phyloP scores from a whole-genome alignment of 2,797 vertebrate genomes.

The Lerista edwardsae region DNA sequence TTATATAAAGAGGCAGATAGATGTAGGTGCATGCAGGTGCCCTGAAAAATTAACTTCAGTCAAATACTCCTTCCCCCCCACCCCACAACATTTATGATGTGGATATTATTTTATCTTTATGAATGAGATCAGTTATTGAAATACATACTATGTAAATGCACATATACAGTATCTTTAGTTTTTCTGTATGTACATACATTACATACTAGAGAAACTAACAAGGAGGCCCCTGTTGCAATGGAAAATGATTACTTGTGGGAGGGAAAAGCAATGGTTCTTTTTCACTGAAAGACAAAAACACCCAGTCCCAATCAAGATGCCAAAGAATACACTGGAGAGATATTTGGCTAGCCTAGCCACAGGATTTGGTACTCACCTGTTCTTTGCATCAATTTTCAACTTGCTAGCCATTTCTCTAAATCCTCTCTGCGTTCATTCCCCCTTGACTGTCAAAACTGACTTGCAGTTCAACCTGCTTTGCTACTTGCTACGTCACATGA shows the following conservation, averaged over 20 bases:
- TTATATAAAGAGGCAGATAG: background rate
- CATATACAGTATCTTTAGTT: too few relatives aligned
- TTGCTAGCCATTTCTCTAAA: conserved; percentile 12
- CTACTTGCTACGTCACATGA: conserved; percentile 48
- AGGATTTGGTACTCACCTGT: conserved; percentile 56
- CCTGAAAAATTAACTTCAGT: background rate
- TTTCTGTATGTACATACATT: background rate
- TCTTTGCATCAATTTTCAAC: conserved; percentile 51
- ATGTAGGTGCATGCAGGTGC: background rate
- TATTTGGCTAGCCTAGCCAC: background rate
- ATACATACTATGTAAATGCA: background rate
- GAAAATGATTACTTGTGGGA: background rate
- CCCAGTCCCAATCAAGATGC: background rate
- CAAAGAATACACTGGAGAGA: background rate
- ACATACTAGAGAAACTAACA: background rate
- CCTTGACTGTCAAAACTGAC: conserved; percentile 35
- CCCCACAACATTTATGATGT: background rate
- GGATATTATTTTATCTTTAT: background rate
- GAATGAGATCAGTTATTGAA: too few relatives aligned
- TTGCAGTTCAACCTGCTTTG: conserved; percentile 45
- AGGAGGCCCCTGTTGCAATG: background rate
- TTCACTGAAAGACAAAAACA: conserved; percentile 32
- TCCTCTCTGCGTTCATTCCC: conserved; percentile 16
- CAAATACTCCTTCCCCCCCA: too few relatives aligned
- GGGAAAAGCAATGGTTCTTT: background rate